phyloP scores from a whole-genome alignment of 2,797 vertebrate species.

The Brotula barbata region DNA sequence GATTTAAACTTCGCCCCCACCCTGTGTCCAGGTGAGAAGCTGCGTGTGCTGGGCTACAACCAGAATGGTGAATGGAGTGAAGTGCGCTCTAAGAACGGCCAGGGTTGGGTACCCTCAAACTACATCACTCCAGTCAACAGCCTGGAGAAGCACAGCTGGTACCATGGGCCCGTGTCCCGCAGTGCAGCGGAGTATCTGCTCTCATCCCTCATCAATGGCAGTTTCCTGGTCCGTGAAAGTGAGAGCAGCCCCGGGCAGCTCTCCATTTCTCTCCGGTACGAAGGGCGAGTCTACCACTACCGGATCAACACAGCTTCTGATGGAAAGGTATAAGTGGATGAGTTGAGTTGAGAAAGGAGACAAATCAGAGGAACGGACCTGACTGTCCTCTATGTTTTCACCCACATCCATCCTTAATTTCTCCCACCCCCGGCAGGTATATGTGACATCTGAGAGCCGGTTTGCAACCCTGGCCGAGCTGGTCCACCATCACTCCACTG shows the following conservation, averaged over 20 bases:
- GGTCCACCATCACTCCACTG: slow-evolving; percentile 97
- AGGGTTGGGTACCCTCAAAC: slow-evolving; percentile 99
- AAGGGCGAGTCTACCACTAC: slow-evolving; percentile 99
- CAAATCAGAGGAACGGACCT: too few species aligned
- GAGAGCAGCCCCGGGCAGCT: slow-evolving; percentile 98
- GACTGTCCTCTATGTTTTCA: neutral
- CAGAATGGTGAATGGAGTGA: slow-evolving; percentile 99
- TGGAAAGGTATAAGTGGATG: slow-evolving; percentile 83
- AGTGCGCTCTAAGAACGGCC: slow-evolving; percentile 97
- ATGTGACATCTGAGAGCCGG: slow-evolving; percentile 96
- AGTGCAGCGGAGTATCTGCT: slow-evolving; percentile 96
- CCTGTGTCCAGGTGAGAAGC: slow-evolving; percentile 88
- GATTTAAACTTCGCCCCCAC: neutral
- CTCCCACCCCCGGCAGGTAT: slow-evolving; percentile 81
- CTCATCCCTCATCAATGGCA: slow-evolving; percentile 97
- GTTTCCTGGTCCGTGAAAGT: slow-evolving; percentile 96
- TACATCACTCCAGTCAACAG: slow-evolving; percentile 99
- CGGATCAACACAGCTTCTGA: slow-evolving; percentile 95
- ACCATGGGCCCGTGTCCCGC: slow-evolving; percentile 97
- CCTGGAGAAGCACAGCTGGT: slow-evolving; percentile 99
- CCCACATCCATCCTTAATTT: too few species aligned
- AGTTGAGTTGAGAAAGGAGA: too few species aligned
- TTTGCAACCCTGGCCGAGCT: slow-evolving; percentile 96
- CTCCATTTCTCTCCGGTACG: slow-evolving; percentile 98
- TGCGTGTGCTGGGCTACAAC: slow-evolving; percentile 97